A percentile compares a stretch with the other conserved stretches of the same genome.
Conservation (phyloP, 2,113 vertebrate species). For the Chlamydotis undulata region DNA sequence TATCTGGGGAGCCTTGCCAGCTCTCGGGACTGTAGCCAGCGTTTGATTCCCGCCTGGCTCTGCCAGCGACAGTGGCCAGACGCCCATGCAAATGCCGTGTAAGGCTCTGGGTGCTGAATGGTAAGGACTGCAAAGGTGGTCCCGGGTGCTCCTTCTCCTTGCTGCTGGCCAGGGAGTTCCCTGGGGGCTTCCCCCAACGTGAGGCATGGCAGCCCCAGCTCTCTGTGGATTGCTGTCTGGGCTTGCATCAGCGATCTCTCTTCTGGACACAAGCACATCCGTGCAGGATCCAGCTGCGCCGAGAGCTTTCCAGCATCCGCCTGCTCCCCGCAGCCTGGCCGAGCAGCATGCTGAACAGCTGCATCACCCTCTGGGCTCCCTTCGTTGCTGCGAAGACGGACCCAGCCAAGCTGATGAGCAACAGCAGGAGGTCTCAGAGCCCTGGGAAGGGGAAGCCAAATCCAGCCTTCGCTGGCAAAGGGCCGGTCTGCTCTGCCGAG, state of each 20-base stretch:
- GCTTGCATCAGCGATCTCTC: accelerated
- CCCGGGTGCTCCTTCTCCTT: neutral
- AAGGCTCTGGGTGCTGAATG: neutral
- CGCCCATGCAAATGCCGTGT: accelerated
- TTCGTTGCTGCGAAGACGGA: neutral
- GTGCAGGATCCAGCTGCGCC: accelerated
- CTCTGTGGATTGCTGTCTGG: neutral
- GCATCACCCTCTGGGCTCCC: accelerated
- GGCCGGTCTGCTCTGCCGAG: neutral
- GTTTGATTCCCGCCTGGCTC: neutral
- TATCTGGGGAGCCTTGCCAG: neutral
- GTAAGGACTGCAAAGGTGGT: neutral
- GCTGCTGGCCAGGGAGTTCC: neutral
- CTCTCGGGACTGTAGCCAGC: neutral
- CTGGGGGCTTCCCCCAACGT: accelerated
- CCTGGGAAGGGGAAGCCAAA: neutral
- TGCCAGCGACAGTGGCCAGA: neutral
- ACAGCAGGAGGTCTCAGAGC: neutral
- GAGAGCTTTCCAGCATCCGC: neutral
- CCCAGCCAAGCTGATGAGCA: neutral
- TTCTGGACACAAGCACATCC: neutral
- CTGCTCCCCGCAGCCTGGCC: neutral
- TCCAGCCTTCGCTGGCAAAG: neutral
- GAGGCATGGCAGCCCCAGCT: neutral
- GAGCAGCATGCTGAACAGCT: neutral